Evolutionary conservation across 2,113 vertebrate genomes (phyloP).

Genomic region (Illadopsis cleaveri): DNA sequence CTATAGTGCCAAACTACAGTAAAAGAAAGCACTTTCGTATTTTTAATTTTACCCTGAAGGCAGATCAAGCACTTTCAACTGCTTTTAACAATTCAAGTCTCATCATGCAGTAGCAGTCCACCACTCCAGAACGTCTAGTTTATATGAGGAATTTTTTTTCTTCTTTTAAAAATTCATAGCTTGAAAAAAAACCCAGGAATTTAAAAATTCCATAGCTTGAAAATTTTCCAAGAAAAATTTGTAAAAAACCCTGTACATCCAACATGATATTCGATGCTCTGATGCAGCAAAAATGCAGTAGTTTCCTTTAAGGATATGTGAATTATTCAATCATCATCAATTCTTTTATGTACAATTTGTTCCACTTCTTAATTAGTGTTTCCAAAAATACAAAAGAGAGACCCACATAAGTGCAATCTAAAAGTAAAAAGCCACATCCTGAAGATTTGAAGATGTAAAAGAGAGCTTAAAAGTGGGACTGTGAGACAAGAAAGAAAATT

Average conservation of each 20-base stretch:
- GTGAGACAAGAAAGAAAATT: neutral
- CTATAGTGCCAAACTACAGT: neutral
- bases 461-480: neutral
- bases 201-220: constrained; percentile 19
- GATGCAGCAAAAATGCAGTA: constrained; percentile 43
- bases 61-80: constrained; percentile 36
- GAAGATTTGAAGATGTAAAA: neutral
- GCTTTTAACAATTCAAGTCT: constrained; percentile 46
- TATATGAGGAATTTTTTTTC: neutral
- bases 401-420: constrained; percentile 42
- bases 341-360: constrained; percentile 68
- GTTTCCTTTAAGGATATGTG: constrained; percentile 64
- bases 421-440: constrained; percentile 40
- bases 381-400: constrained; percentile 69
- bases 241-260: neutral
- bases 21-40: neutral
- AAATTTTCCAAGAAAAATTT: neutral
- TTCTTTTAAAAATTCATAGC: constrained; percentile 13
- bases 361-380: constrained; percentile 73
- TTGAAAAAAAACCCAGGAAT: constrained; percentile 58
- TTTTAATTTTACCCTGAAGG: constrained; percentile 30
- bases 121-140: neutral
- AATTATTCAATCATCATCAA: constrained; percentile 45
- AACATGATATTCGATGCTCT: constrained; percentile 36
- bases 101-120: constrained; percentile 21